phyloP scores from a whole-genome alignment of 2,888 invertebrate genomes.

The Charanyca ferruginea region DNA sequence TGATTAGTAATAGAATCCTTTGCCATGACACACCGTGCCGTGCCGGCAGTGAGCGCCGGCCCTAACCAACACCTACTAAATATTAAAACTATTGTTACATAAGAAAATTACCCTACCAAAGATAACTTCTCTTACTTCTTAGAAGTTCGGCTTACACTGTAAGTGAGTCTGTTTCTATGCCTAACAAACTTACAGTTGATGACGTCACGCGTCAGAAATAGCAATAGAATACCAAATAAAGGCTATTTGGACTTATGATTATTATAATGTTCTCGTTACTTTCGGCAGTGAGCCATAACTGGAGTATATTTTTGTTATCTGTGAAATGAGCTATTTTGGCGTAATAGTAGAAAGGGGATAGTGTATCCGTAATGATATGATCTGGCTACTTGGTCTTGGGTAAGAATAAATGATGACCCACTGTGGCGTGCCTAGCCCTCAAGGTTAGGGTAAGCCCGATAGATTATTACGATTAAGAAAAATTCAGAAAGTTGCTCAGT shows the following conservation, averaged over 20 bases:
- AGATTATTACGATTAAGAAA: too few relatives aligned
- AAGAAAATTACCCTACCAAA: too few relatives aligned
- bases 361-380: not conserved
- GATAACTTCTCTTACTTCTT: not conserved
- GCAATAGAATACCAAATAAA: conserved; percentile 29
- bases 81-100: too few relatives aligned
- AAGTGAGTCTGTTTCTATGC: too few relatives aligned
- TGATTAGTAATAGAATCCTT: too few relatives aligned
- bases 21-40: too few relatives aligned
- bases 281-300: conserved; percentile 37
- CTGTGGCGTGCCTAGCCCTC: too few relatives aligned
- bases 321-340: conserved; percentile 25
- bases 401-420: too few relatives aligned
- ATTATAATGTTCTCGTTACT: conserved; percentile 40
- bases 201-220: conserved; percentile 20
- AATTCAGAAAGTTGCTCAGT: too few relatives aligned
- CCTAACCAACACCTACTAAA: too few relatives aligned
- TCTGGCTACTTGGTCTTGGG: not conserved
- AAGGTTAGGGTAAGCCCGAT: too few relatives aligned
- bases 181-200: not conserved
- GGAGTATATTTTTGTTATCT: conserved; percentile 33
- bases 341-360: conserved; percentile 3
- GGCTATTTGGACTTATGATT: conserved; percentile 41
- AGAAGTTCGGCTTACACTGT: not conserved
- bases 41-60: too few relatives aligned